These are phyloP conservation scores for Styela clava DNA, from an alignment of 23 tunicate genomes.

Conservation along the genomic window DNA sequence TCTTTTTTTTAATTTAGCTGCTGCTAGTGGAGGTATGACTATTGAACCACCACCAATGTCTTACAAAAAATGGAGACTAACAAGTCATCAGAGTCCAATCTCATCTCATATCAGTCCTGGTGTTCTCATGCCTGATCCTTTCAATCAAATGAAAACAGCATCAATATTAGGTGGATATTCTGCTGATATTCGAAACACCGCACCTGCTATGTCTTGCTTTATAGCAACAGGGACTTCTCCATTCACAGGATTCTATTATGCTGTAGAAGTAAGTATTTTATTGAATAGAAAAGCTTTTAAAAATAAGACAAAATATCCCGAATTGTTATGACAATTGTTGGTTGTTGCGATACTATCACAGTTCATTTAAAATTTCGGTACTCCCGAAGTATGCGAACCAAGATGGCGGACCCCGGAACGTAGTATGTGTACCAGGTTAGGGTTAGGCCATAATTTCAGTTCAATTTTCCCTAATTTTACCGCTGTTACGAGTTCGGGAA, in stretches of 20 bases:
- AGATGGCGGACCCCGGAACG: too few species aligned
- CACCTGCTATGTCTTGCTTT: constrained; percentile 44
- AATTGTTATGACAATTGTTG: too few species aligned
- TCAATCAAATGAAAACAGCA: constrained; percentile 55
- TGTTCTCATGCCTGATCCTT: constrained; percentile 39
- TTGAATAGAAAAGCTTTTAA: too few species aligned
- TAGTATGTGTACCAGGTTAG: too few species aligned
- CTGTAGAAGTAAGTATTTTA: constrained; percentile 52
- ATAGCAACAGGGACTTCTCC: constrained; percentile 58
- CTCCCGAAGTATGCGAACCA: too few species aligned
- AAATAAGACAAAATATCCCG: too few species aligned
- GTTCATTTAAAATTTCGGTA: too few species aligned
- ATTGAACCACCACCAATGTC: constrained; percentile 80
- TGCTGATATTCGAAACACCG: constrained; percentile 34
- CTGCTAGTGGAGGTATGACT: constrained; percentile 55
- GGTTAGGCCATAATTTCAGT: too few species aligned
- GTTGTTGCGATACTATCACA: too few species aligned
- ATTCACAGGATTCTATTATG: constrained; percentile 70
- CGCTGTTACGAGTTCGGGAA: too few species aligned
- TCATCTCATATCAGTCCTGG: constrained; percentile 43
- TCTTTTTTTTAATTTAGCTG: constrained; percentile 25
- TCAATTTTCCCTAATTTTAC: too few species aligned
- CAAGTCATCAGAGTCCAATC: constrained; percentile 35
- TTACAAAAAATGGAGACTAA: constrained; percentile 69
- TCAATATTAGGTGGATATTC: constrained; percentile 51